Conservation (phyloP, 1,140 invertebrate species). For the Coptotermes formosanus region DNA sequence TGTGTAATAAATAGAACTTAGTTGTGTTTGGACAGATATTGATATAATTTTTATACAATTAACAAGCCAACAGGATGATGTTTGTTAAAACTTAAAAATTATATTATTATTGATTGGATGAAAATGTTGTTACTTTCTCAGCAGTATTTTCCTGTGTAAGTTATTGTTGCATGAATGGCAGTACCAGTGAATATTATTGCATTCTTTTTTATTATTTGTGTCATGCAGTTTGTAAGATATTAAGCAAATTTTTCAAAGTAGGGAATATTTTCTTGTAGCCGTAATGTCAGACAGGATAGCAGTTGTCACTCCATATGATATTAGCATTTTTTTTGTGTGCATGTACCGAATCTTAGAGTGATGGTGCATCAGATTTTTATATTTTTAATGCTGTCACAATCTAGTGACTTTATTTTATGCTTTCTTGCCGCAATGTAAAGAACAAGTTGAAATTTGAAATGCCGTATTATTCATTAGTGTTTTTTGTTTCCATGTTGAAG, state of each 20-base stretch:
- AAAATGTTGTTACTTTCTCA: neutral
- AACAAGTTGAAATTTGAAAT: neutral
- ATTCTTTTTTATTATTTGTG: conserved; percentile 12
- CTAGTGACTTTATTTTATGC: too few relatives aligned
- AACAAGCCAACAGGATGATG: too few relatives aligned
- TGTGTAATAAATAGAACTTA: too few relatives aligned
- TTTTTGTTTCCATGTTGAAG: too few relatives aligned
- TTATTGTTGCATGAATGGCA: neutral
- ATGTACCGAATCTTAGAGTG: neutral
- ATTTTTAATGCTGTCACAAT: neutral
- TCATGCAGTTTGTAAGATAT: neutral
- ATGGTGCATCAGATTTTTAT: neutral
- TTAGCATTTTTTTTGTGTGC: neutral
- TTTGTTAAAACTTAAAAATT: too few relatives aligned
- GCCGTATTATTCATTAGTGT: neutral
- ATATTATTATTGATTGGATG: neutral
- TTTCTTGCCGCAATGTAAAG: neutral
- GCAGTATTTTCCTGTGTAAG: conserved; percentile 2
- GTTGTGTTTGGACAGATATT: too few relatives aligned
- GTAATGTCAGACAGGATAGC: neutral
- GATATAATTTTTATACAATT: too few relatives aligned
- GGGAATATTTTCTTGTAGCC: neutral
- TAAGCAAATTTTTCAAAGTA: neutral
- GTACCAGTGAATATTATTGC: neutral
- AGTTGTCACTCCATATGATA: neutral